Evolutionary conservation across 2,797 vertebrate species (phyloP).

Genomic region (Cynodonichthys magdalenae): DNA sequence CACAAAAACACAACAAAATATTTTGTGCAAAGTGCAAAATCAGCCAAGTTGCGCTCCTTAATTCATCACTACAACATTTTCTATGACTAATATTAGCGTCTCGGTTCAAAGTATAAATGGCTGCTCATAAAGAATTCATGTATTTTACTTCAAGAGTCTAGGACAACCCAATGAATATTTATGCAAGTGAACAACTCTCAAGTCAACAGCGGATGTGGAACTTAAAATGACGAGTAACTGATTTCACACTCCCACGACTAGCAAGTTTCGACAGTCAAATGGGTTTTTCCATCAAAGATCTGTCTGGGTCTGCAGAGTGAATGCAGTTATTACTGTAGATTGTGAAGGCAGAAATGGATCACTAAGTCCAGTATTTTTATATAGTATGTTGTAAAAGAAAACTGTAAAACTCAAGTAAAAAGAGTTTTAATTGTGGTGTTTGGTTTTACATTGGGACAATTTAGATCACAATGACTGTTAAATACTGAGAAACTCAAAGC

Average conservation of each 20-base stretch:
- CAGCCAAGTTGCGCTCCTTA: slow-evolving; percentile 11
- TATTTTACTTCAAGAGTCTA: slow-evolving; percentile 35
- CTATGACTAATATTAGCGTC: slow-evolving; percentile 43
- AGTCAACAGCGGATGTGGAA: slow-evolving; percentile 44
- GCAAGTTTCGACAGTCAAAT: slow-evolving; percentile 42
- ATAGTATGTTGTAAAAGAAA: not conserved
- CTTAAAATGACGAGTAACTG: slow-evolving; percentile 41
- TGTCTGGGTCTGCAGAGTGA: slow-evolving; percentile 9
- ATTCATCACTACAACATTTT: slow-evolving; percentile 37
- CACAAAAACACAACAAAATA: slow-evolving; percentile 7
- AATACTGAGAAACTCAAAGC: no score
- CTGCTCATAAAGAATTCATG: slow-evolving; percentile 44
- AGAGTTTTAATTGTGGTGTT: not conserved
- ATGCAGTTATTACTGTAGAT: slow-evolving; percentile 12
- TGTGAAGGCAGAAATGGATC: slow-evolving; percentile 3
- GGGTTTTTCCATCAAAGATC: slow-evolving; percentile 29
- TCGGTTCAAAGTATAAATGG: slow-evolving; percentile 40
- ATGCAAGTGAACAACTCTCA: slow-evolving; percentile 43
- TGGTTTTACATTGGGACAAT: no score
- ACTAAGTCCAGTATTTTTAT: slow-evolving; percentile 7
- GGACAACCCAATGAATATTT: slow-evolving; percentile 54
- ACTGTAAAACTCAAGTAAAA: not conserved
- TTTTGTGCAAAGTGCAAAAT: slow-evolving; percentile 30
- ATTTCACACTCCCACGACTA: slow-evolving; percentile 45
- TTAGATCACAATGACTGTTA: not conserved